phyloP scores from a whole-genome alignment of 2,888 invertebrate genomes.

The Epinotia brunnichana region DNA sequence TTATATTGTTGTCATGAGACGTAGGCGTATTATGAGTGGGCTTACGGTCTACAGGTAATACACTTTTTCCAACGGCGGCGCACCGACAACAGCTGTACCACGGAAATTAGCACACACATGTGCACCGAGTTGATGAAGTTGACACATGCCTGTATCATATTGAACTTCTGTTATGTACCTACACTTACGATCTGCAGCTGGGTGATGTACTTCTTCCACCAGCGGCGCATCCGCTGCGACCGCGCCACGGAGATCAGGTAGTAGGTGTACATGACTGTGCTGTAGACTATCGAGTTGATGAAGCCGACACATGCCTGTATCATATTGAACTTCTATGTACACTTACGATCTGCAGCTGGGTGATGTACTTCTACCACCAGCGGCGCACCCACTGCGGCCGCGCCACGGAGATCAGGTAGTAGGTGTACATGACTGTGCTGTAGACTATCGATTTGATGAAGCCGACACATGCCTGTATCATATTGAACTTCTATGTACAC shows the following conservation, averaged over 20 bases:
- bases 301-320: conserved; percentile 73
- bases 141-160: too few species aligned
- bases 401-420: conserved; percentile 89
- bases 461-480: conserved; percentile 68
- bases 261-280: conserved; percentile 85
- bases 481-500: conserved; percentile 29
- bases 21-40: too few species aligned
- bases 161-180: too few species aligned
- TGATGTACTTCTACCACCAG: conserved; percentile 94
- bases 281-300: conserved; percentile 90
- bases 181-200: conserved; percentile 90
- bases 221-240: conserved; percentile 88
- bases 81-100: conserved; percentile 51
- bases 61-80: too few species aligned
- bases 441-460: conserved; percentile 90
- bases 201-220: conserved; percentile 95
- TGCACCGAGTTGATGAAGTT: too few species aligned
- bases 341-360: conserved; percentile 91
- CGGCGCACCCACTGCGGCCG: conserved; percentile 89
- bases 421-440: conserved; percentile 90
- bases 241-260: conserved; percentile 89
- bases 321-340: not conserved
- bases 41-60: too few species aligned
- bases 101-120: too few species aligned
- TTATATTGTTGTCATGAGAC: too few species aligned